Evolutionary conservation across 2,797 vertebrate genomes (phyloP).

Genomic region (Acipenser oxyrinchus): DNA sequence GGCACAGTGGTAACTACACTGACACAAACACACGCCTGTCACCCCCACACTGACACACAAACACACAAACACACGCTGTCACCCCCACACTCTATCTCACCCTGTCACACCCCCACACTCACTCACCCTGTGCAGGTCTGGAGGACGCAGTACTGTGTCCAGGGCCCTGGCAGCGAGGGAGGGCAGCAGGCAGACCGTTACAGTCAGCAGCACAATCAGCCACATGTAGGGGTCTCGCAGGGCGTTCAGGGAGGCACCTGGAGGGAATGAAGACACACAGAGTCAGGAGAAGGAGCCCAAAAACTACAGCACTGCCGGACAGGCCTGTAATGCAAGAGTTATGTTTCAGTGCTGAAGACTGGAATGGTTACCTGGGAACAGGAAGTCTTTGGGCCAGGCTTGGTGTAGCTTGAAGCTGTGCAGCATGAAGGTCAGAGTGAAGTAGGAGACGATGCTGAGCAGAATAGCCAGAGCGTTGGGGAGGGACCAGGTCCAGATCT

Average conservation of each 20-base stretch:
- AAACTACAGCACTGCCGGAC: neutral
- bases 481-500: conserved; percentile 71
- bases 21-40: neutral
- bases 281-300: neutral
- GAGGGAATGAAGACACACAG: neutral
- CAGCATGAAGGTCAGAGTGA: conserved; percentile 52
- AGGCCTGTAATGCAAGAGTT: neutral
- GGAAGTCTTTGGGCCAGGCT: conserved; percentile 54
- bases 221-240: conserved; percentile 58
- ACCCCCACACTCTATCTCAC: too few species aligned
- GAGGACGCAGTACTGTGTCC: conserved; percentile 20
- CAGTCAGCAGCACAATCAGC: conserved; percentile 67
- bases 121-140: conserved; percentile 52
- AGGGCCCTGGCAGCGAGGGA: conserved; percentile 48
- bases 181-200: conserved; percentile 61
- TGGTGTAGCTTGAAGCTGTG: conserved; percentile 56
- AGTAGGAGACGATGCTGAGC: conserved; percentile 59
- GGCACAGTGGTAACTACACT: neutral
- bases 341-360: neutral
- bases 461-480: conserved; percentile 49
- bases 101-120: neutral
- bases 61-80: neutral
- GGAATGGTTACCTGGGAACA: conserved; percentile 65
- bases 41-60: neutral
- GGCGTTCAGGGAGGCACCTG: conserved; percentile 60